Base-by-base conservation (phyloP, 2,888 invertebrate species). In the Mythimna albipuncta region DNA sequence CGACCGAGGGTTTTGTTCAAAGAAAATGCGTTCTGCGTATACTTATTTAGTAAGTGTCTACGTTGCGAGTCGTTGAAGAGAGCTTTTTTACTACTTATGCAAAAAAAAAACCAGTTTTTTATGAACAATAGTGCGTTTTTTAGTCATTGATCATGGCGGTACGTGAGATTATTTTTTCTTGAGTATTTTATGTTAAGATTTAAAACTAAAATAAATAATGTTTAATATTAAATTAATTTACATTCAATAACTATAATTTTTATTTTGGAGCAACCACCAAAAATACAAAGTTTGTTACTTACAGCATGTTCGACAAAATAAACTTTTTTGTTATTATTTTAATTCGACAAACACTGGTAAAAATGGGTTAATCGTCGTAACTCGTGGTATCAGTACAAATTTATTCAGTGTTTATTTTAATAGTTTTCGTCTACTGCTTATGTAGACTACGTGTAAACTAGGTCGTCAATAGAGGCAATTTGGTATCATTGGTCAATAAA, bases 381-480 rank as follows among this genome's bases (percentile, higher is more conserved):
- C 6, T 52, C n/a, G 2, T 16, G 57, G 21, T 0, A 52, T 41
- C 19, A 21, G 6, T 47, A 72, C 13, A 38, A 44, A 19, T 11
- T 65, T 66, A 35, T 59, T 61, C 10, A 32, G 26, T 32, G 41
- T 61, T 64, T 75, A 62, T 68, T 66, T 21, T 58, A 75, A 77
- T 69, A 19, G 59, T 64, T 69, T 72, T 71, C 47, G 35, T 32
- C 21, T 35, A 66, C 26, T 69, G 66, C 44, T 65, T 66, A 69
- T 61, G 21, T 62, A 68, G 69, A 67, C 64, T 75, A 26, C 65
- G 26, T 38, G 59, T 64, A 83, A 91, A 89, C 85, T 91, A 80
- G 89, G 88, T 73, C 91, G 83, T 72, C 89, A 90, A 89, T 90
- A 70, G 84, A 84, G 83, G 64, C 80, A 85, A 90, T 89, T 89